phyloP scores from a whole-genome alignment of 1,140 invertebrate species.

The Drosophila tropicalis region DNA sequence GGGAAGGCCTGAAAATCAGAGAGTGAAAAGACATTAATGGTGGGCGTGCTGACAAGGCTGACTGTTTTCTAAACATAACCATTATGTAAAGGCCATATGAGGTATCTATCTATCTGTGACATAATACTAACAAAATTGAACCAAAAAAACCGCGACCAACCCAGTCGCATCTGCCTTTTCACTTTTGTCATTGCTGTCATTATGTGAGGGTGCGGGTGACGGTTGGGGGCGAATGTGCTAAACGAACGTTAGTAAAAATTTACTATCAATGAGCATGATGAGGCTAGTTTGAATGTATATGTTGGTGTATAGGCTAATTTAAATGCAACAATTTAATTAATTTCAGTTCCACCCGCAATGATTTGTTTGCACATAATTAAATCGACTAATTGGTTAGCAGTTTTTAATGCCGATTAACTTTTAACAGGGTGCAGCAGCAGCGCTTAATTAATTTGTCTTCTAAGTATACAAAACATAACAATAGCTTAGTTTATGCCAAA shows the following conservation, averaged over 20 bases:
- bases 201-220: conserved; percentile 16
- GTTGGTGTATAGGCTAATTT: conserved; percentile 42
- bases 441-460: conserved; percentile 21
- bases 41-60: conserved; percentile 29
- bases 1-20: too few relatives aligned
- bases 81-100: conserved; percentile 31
- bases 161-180: conserved; percentile 42
- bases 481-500: conserved; percentile 40
- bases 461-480: conserved; percentile 24
- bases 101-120: conserved; percentile 7
- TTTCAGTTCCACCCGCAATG: conserved; percentile 58
- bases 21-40: neutral
- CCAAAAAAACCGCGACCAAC: conserved; percentile 33
- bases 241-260: conserved; percentile 44
- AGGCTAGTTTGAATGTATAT: conserved; percentile 10
- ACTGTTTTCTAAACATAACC: conserved; percentile 33
- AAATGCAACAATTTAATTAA: conserved; percentile 75
- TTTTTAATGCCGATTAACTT: conserved; percentile 53
- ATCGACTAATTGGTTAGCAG: conserved; percentile 56
- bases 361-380: conserved; percentile 79
- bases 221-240: conserved; percentile 50
- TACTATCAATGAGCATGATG: conserved; percentile 62
- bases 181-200: conserved; percentile 28
- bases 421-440: conserved; percentile 12
- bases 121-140: conserved; percentile 45